Evolutionary conservation across 2,888 invertebrate genomes (phyloP).

Genomic region (Magallana nippona): DNA sequence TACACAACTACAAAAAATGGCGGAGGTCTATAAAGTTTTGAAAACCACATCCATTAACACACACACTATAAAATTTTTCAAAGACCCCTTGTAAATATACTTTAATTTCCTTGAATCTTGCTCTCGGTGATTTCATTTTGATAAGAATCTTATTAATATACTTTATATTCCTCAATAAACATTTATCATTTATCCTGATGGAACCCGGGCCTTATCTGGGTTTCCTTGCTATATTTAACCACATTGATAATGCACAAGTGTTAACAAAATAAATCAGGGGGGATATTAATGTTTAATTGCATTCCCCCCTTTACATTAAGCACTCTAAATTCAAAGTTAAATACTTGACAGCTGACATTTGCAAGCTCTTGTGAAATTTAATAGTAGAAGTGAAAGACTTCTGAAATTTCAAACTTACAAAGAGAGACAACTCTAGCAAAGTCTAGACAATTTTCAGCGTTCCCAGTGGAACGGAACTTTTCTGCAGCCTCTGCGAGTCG

Average conservation of each 20-base stretch:
- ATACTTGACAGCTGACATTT: background rate
- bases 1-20: background rate
- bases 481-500: conserved; percentile 72
- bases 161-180: background rate
- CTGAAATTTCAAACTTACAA: background rate
- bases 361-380: background rate
- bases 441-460: conserved; percentile 59
- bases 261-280: conserved; percentile 1
- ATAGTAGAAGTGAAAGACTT: too few relatives aligned
- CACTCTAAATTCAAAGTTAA: background rate
- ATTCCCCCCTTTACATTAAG: background rate
- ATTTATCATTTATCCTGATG: background rate
- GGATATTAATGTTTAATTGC: background rate
- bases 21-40: background rate
- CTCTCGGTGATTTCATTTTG: conserved; percentile 12
- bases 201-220: background rate
- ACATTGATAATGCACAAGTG: background rate
- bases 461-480: conserved; percentile 76
- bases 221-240: background rate
- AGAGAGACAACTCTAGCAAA: background rate
- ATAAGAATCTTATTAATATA: conserved; percentile 12
- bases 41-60: background rate
- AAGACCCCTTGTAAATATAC: background rate
- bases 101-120: background rate
- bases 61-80: background rate